Percentiles rank a stretch among this genome's conserved stretches.
Conservation (phyloP, 2,113 vertebrate genomes). For the Malurus alboscapulatus region DNA sequence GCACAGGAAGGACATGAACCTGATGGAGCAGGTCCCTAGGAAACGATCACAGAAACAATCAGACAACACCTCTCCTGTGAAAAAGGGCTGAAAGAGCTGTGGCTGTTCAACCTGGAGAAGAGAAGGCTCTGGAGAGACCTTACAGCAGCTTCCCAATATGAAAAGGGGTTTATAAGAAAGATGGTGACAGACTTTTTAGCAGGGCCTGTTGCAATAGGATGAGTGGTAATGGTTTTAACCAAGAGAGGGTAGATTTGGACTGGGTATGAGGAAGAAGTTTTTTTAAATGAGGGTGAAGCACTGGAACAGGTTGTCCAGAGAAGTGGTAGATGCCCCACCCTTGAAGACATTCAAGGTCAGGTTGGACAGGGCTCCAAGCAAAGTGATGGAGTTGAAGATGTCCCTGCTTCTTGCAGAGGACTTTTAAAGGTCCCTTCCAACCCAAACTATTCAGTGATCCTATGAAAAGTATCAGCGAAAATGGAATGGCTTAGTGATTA, state of each 20-base stretch:
- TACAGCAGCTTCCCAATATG: not conserved
- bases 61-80: not conserved
- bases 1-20: not conserved
- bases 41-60: not conserved
- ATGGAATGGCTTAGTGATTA: not conserved
- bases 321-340: not conserved
- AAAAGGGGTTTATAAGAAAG: not conserved
- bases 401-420: not conserved
- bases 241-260: not conserved
- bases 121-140: not conserved
- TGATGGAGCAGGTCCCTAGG: not conserved
- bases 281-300: not conserved
- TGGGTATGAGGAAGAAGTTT: not conserved
- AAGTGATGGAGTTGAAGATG: not conserved
- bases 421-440: not conserved
- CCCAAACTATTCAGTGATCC: not conserved
- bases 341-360: not conserved
- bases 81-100: not conserved
- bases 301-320: not conserved
- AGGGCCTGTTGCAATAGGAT: not conserved
- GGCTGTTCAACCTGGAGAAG: not conserved
- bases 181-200: not conserved
- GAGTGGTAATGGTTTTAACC: not conserved
- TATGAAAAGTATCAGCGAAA: not conserved
- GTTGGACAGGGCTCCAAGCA: accelerated